These are phyloP conservation scores for Ammodytes dubius DNA, from an alignment of 2,113 vertebrate genomes.

Conservation along the genomic window DNA sequence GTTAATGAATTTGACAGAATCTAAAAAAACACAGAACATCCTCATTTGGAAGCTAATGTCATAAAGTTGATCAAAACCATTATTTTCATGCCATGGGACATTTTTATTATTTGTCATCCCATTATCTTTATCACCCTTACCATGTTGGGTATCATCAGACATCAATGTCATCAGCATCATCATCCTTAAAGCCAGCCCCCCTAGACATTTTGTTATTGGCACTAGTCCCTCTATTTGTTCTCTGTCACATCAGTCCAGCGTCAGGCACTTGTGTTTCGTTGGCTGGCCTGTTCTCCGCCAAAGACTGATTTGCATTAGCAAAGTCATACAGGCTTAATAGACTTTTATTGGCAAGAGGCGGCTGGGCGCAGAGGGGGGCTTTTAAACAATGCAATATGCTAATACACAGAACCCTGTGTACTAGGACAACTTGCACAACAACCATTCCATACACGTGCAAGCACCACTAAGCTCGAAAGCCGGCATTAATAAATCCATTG, in stretches of 20 bases:
- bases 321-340: constrained; percentile 76
- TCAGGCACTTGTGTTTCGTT: constrained; percentile 39
- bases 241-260: constrained; percentile 40
- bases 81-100: neutral
- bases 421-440: constrained; percentile 42
- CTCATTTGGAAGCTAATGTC: neutral
- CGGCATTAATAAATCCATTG: constrained; percentile 14
- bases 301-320: constrained; percentile 72
- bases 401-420: constrained; percentile 58
- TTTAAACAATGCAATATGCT: constrained; percentile 70
- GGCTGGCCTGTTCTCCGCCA: constrained; percentile 34
- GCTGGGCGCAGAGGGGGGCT: constrained; percentile 34
- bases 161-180: constrained; percentile 14
- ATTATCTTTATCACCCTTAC: constrained; percentile 35
- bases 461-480: neutral
- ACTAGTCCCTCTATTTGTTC: constrained; percentile 47
- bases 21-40: neutral
- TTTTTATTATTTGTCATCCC: constrained; percentile 17
- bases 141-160: constrained; percentile 22
- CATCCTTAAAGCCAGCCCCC: constrained; percentile 19
- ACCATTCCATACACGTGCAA: neutral
- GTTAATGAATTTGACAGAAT: neutral
- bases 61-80: constrained; percentile 1
- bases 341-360: constrained; percentile 71
- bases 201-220: constrained; percentile 39